Conservation (phyloP, 2,113 vertebrate genomes). For the Ariopsis seemanni region DNA sequence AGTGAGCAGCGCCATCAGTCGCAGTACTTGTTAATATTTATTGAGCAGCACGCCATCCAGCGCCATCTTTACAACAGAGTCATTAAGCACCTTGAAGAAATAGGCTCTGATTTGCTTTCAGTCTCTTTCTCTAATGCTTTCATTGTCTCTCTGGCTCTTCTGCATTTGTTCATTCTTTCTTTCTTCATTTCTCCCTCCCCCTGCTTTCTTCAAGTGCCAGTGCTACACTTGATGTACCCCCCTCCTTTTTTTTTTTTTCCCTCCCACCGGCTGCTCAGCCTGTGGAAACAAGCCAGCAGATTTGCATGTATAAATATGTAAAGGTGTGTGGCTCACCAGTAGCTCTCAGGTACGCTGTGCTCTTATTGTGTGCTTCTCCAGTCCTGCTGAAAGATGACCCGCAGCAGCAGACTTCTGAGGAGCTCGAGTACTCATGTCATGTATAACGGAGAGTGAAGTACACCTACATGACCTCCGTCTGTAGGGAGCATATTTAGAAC, state of each 20-base stretch:
- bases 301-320: slow-evolving; percentile 68
- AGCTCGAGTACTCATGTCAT: slow-evolving; percentile 37
- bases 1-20: slow-evolving; percentile 75
- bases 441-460: slow-evolving; percentile 46
- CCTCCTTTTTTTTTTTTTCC: slow-evolving; percentile 38
- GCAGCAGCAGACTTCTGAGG: slow-evolving; percentile 14
- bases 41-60: slow-evolving; percentile 69
- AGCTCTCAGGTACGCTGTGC: slow-evolving; percentile 45
- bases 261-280: slow-evolving; percentile 60
- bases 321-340: slow-evolving; percentile 54
- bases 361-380: slow-evolving; percentile 30
- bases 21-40: slow-evolving; percentile 78
- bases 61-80: slow-evolving; percentile 70
- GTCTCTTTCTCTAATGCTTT: slow-evolving; percentile 6
- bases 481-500: slow-evolving; percentile 62
- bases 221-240: slow-evolving; percentile 24
- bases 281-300: slow-evolving; percentile 62
- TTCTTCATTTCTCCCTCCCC: slow-evolving; percentile 20
- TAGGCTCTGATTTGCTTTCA: slow-evolving; percentile 12
- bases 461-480: slow-evolving; percentile 42
- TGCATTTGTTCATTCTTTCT: not conserved
- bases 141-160: slow-evolving; percentile 22
- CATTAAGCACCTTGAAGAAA: slow-evolving; percentile 62
- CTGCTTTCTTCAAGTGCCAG: slow-evolving; percentile 6
- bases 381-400: slow-evolving; percentile 26